These are phyloP conservation scores for Poecile atricapillus DNA, from an alignment of 2,113 vertebrate species.

Conservation along the genomic window DNA sequence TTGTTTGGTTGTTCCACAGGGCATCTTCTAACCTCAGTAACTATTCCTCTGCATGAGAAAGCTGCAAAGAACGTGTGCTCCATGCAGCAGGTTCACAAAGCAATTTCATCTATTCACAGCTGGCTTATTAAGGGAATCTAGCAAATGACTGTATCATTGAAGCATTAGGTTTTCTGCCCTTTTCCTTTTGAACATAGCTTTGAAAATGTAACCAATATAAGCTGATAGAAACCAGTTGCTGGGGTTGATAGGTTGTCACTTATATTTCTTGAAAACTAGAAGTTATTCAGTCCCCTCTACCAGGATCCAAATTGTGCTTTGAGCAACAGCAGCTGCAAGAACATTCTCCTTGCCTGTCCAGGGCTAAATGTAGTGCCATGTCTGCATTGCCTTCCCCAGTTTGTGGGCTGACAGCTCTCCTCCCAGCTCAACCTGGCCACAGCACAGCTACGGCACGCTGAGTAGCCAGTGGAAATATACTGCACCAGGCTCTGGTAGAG, in stretches of 20 bases:
- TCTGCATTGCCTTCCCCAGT: background rate
- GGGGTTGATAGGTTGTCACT: constrained; percentile 44
- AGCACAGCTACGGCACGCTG: background rate
- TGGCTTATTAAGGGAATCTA: constrained; percentile 50
- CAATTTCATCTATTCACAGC: constrained; percentile 47
- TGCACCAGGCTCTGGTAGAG: background rate
- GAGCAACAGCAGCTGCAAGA: background rate
- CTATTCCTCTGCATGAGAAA: constrained; percentile 8
- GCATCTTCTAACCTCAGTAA: background rate
- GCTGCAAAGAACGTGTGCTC: background rate
- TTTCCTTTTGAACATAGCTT: constrained; percentile 40
- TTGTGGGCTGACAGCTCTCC: background rate
- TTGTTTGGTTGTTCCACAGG: background rate
- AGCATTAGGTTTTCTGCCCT: constrained; percentile 46
- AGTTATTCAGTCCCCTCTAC: background rate
- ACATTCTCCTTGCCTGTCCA: background rate
- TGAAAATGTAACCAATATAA: constrained; percentile 50
- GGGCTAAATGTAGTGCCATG: background rate
- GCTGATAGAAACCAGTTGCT: constrained; percentile 36
- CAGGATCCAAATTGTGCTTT: background rate
- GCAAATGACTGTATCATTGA: constrained; percentile 43
- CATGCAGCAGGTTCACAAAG: constrained; percentile 35
- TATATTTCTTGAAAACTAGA: constrained; percentile 49
- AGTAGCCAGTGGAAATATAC: background rate
- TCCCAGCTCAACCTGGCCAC: background rate